A percentile compares a stretch with the other conserved stretches of the same genome.
These are phyloP conservation scores for Cryptoprocta ferox DNA, from an alignment of 2,797 vertebrate genomes.

Conservation along the genomic window DNA sequence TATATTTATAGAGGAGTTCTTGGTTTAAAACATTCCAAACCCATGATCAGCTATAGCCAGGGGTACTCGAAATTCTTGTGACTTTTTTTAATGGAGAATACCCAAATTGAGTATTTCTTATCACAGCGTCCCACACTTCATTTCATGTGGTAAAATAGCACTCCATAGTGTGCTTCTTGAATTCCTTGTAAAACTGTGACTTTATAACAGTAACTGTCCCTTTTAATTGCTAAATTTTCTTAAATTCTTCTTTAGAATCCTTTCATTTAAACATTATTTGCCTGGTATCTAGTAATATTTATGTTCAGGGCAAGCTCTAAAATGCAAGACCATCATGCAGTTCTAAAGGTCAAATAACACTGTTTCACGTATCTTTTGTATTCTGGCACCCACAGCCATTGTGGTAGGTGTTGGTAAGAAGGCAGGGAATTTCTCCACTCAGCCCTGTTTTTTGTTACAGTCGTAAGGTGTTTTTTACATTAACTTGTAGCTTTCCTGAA, in stretches of 20 bases:
- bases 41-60: neutral
- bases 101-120: neutral
- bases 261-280: neutral
- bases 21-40: slow-evolving; percentile 41
- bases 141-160: neutral
- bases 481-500: neutral
- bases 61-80: neutral
- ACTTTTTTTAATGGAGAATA: neutral
- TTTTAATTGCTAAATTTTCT: neutral
- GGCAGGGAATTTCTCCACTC: neutral
- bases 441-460: neutral
- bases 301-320: neutral
- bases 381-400: neutral
- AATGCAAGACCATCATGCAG: neutral
- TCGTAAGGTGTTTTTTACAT: neutral
- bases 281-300: neutral
- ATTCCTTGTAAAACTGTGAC: slow-evolving; percentile 23
- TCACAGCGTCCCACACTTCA: neutral
- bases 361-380: neutral
- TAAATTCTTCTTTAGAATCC: neutral
- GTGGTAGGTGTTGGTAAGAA: neutral
- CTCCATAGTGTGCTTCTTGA: neutral
- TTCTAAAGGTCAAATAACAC: neutral
- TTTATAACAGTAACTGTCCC: neutral
- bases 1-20: slow-evolving; percentile 4